These are phyloP conservation scores for Alouatta palliata DNA, from an alignment of 2,113 vertebrate species.

Conservation along the genomic window DNA sequence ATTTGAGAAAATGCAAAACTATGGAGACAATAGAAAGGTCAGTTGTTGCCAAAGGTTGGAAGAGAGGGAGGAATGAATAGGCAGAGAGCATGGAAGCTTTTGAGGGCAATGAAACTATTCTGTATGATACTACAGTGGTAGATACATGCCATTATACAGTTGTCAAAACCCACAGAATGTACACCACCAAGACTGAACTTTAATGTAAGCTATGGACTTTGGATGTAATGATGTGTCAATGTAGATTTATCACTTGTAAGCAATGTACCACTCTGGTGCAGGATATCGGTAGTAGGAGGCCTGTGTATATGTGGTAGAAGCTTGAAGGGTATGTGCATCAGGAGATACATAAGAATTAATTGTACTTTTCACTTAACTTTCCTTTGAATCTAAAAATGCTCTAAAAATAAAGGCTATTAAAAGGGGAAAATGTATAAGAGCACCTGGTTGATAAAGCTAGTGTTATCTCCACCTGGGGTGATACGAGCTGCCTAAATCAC, in stretches of 20 bases:
- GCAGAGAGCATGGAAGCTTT: neutral
- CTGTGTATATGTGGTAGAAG: neutral
- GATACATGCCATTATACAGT: neutral
- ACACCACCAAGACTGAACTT: neutral
- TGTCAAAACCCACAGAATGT: neutral
- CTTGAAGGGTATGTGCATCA: neutral
- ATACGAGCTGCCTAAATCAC: neutral
- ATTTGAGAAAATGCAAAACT: neutral
- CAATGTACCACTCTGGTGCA: neutral
- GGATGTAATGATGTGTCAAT: neutral
- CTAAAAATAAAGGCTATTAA: neutral
- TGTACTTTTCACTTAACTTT: neutral
- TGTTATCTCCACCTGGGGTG: neutral
- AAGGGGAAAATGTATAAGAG: neutral
- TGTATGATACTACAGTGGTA: neutral
- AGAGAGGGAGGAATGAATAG: neutral
- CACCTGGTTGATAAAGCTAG: neutral
- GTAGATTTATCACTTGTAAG: neutral
- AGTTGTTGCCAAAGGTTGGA: neutral
- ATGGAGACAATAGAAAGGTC: neutral
- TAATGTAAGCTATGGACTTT: neutral
- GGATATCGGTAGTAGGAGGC: neutral
- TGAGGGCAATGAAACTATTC: neutral
- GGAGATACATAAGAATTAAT: neutral
- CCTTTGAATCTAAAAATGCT: neutral